Conservation (phyloP, 2,888 invertebrate genomes). For the Polyommatus iphigenia region DNA sequence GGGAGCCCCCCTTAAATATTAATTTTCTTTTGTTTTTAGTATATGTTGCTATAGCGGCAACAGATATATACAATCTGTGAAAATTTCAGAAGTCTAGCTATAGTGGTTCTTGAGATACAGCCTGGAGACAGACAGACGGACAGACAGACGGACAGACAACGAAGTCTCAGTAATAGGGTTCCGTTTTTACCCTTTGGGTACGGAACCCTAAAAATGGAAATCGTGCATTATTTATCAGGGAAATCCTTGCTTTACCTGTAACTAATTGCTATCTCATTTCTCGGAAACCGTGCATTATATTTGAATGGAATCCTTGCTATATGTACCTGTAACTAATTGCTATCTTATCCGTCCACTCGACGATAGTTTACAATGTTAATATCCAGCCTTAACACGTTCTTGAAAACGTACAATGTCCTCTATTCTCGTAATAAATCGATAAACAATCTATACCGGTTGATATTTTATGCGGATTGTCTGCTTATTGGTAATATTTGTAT, state of each 20-base stretch:
- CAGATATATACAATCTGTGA: too few species aligned
- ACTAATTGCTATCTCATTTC: neutral
- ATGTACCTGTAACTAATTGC: neutral
- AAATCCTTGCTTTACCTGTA: neutral
- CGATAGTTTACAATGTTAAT: neutral
- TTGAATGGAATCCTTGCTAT: neutral
- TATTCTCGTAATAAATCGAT: conserved; percentile 2
- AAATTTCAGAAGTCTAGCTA: too few species aligned
- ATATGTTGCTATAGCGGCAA: too few species aligned
- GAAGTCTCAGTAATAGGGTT: too few species aligned
- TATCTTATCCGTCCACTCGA: conserved; percentile 5
- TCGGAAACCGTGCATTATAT: too few species aligned
- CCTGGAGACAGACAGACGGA: too few species aligned
- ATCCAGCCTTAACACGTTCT: neutral
- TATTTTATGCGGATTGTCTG: neutral
- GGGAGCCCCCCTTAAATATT: too few species aligned
- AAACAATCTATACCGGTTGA: neutral
- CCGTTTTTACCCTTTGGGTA: too few species aligned
- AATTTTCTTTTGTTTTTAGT: too few species aligned
- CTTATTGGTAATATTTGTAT: neutral
- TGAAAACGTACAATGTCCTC: neutral
- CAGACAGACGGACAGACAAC: too few species aligned
- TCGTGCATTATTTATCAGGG: neutral
- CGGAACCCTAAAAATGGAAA: too few species aligned
- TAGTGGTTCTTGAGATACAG: too few species aligned